These are phyloP conservation scores for Agrotis clavis DNA, from an alignment of 2,888 invertebrate species.

Conservation along the genomic window DNA sequence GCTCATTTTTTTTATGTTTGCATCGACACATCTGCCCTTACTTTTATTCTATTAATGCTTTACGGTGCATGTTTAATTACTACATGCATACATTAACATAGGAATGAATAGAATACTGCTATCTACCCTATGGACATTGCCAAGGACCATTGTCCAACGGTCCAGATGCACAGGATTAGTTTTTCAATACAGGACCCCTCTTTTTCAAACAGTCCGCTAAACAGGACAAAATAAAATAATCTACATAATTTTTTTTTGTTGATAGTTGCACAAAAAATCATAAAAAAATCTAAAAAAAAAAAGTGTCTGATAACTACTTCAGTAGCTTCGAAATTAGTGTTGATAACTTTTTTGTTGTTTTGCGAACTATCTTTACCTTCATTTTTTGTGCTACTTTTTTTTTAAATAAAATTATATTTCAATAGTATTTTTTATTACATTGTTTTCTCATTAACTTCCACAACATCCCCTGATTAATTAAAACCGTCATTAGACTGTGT, in stretches of 20 bases:
- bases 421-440: slow-evolving; percentile 6
- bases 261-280: neutral
- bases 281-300: neutral
- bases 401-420: neutral
- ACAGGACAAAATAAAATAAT: neutral
- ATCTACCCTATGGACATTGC: slow-evolving; percentile 50
- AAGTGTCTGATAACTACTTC: neutral
- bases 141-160: slow-evolving; percentile 55
- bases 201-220: neutral
- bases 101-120: slow-evolving; percentile 26
- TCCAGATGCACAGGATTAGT: slow-evolving; percentile 50
- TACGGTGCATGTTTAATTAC: slow-evolving; percentile 54
- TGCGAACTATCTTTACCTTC: slow-evolving; percentile 12
- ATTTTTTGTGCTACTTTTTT: slow-evolving; percentile 2
- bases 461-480: slow-evolving; percentile 47
- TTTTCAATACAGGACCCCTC: slow-evolving; percentile 36
- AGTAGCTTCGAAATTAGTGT: neutral
- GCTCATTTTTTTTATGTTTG: slow-evolving; percentile 29
- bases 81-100: slow-evolving; percentile 51
- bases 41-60: slow-evolving; percentile 24
- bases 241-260: neutral
- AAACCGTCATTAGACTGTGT: slow-evolving; percentile 42
- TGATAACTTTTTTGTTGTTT: slow-evolving; percentile 18
- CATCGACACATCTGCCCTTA: slow-evolving; percentile 67
- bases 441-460: slow-evolving; percentile 34